A percentile compares a stretch with the other conserved stretches of the same genome.
Evolutionary conservation across 2,888 invertebrate species (phyloP).

Genomic region (Caenorhabditis sp.): DNA sequence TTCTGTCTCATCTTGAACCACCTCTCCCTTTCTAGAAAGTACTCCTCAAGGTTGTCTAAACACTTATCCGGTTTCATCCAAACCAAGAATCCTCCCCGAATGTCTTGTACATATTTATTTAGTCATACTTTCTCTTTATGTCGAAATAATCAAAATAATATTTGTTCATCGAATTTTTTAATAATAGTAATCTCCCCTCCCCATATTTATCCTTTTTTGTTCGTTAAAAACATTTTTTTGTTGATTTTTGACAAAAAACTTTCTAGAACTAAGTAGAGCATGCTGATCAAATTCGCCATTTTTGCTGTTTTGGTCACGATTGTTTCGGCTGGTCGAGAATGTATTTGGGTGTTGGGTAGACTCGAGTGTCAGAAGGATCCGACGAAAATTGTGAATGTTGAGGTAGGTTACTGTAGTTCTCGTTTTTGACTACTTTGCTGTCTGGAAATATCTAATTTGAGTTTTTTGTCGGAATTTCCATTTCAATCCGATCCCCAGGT

Average conservation of each 20-base stretch:
- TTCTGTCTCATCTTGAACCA: no score
- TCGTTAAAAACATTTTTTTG: neutral
- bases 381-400: slow-evolving; percentile 65
- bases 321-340: slow-evolving; percentile 45
- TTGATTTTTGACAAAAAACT: neutral
- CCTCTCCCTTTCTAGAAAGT: no score
- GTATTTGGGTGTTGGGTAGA: slow-evolving; percentile 66
- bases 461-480: no score
- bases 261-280: neutral
- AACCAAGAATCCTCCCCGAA: no score
- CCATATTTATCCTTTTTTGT: neutral
- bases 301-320: neutral
- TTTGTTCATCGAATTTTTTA: neutral
- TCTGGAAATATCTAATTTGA: no score
- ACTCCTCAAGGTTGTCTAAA: no score
- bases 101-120: neutral
- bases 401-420: slow-evolving; percentile 40
- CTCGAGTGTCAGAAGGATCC: slow-evolving; percentile 63
- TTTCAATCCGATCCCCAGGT: no score
- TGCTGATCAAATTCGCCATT: neutral
- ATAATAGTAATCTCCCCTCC: neutral
- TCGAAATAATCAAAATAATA: neutral
- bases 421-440: neutral
- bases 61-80: neutral
- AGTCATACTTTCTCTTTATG: neutral